Evolutionary conservation across 2,797 vertebrate genomes (phyloP).

Genomic region (Hippocampus kuda): DNA sequence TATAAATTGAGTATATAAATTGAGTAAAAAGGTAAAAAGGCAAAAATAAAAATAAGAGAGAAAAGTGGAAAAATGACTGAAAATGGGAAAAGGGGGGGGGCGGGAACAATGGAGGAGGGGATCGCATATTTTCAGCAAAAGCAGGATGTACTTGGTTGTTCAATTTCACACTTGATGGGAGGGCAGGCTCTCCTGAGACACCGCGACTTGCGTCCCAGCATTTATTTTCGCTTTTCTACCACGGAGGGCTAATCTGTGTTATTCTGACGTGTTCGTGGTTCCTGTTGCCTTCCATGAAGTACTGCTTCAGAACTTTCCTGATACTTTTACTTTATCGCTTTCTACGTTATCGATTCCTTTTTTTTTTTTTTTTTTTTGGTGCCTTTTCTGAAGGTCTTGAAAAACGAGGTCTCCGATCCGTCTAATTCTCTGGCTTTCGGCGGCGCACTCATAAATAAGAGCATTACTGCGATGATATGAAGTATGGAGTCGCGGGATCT

Average conservation of each 20-base stretch:
- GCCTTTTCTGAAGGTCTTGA: neutral
- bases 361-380: neutral
- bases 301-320: neutral
- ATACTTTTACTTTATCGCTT: neutral
- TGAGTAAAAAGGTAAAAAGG: neutral
- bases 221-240: neutral
- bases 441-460: conserved; percentile 59
- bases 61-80: neutral
- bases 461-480: conserved; percentile 60
- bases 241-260: neutral
- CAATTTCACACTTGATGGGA: neutral
- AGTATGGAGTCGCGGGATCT: conserved; percentile 57
- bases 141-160: neutral
- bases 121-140: neutral
- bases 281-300: neutral
- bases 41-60: neutral
- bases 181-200: neutral
- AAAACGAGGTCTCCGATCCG: conserved; percentile 1
- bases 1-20: neutral
- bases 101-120: neutral
- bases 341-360: neutral
- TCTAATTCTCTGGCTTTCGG: conserved; percentile 11
- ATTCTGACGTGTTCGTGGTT: neutral
- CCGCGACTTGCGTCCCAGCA: neutral
- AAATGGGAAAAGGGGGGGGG: neutral